Conservation (phyloP, 2,113 vertebrate genomes). For the Ivindomyrus marchei region DNA sequence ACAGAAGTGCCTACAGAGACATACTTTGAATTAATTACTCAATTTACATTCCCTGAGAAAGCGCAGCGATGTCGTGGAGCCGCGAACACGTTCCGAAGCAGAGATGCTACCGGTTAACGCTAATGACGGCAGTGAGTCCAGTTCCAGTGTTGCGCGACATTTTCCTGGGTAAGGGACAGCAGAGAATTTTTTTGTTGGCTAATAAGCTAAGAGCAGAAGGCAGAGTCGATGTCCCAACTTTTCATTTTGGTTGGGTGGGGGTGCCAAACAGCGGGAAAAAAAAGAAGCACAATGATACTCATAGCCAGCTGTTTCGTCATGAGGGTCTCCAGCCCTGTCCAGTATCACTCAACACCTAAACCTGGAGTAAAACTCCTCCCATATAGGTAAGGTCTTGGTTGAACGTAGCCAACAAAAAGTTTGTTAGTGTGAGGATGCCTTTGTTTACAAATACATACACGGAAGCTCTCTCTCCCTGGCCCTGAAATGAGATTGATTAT, state of each 20-base stretch:
- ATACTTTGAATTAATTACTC: not conserved
- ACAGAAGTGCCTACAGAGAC: not conserved
- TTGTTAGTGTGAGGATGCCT: not conserved
- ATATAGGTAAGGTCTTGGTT: not conserved
- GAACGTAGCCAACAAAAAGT: not conserved
- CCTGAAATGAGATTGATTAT: not conserved
- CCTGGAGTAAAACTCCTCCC: not conserved
- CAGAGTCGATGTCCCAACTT: not conserved
- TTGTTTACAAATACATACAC: not conserved
- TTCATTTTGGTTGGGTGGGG: not conserved
- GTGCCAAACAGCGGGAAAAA: not conserved
- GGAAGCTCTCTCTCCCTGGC: not conserved
- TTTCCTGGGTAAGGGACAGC: not conserved
- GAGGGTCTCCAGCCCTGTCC: not conserved
- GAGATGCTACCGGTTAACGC: not conserved
- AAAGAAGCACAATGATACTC: not conserved
- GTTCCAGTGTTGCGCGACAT: not conserved
- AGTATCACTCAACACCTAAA: not conserved
- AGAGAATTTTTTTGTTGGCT: not conserved
- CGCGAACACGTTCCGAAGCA: not conserved
- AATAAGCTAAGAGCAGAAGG: not conserved
- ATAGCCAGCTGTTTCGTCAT: not conserved
- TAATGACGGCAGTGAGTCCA: not conserved
- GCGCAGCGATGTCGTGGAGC: not conserved
- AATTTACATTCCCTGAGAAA: not conserved